A percentile compares a stretch with the other conserved stretches of the same genome.
phyloP scores from a whole-genome alignment of 2,888 invertebrate genomes.

The Atherix ibis region DNA sequence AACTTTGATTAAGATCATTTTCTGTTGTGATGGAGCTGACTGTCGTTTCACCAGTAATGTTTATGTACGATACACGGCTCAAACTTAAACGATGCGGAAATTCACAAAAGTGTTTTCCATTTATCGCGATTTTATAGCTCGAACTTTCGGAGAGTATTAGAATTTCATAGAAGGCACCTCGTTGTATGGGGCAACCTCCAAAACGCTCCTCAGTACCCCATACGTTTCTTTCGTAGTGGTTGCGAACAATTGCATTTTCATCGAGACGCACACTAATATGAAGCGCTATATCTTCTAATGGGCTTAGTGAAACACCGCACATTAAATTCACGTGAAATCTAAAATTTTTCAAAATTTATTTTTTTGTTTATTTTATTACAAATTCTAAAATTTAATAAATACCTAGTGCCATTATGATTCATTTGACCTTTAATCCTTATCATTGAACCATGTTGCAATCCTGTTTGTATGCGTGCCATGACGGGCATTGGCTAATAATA shows the following conservation, averaged over 20 bases:
- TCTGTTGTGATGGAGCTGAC: background rate
- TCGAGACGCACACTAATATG: slow-evolving; percentile 44
- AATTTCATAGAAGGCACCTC: slow-evolving; percentile 54
- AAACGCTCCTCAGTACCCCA: slow-evolving; percentile 37
- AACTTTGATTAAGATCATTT: background rate
- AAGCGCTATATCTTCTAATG: slow-evolving; percentile 60
- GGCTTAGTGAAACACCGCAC: no score
- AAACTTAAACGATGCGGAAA: slow-evolving; percentile 57
- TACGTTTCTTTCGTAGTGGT: slow-evolving; percentile 33
- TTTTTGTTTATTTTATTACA: no score
- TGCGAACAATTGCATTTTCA: slow-evolving; percentile 37
- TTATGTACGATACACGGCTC: slow-evolving; percentile 47
- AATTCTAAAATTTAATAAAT: no score
- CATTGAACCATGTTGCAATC: background rate
- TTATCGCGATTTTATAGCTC: slow-evolving; percentile 52
- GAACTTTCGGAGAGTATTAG: slow-evolving; percentile 45
- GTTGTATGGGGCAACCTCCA: slow-evolving; percentile 43
- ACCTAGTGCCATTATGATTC: background rate
- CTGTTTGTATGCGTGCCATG: background rate
- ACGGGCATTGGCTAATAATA: background rate
- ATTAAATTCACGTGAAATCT: no score
- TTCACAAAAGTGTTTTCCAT: slow-evolving; percentile 63
- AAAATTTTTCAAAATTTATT: no score
- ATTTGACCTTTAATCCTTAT: background rate
- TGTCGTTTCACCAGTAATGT: slow-evolving; percentile 59